These are phyloP conservation scores for Clistopyga incitator DNA, from an alignment of 2,888 invertebrate species.

Conservation along the genomic window DNA sequence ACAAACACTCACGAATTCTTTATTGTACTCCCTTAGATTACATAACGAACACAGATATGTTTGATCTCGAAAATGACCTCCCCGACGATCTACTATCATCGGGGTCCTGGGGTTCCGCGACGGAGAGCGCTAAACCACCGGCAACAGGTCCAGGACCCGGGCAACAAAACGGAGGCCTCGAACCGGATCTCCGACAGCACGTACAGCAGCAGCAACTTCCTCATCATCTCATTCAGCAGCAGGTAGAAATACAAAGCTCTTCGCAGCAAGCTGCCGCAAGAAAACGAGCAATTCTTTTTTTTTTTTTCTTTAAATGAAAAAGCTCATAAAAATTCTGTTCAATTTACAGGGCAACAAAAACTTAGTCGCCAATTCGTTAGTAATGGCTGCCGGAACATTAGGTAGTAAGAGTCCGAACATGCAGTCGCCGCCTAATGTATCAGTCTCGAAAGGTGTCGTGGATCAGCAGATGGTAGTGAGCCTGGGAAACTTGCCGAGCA, in stretches of 20 bases:
- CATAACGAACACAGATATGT: slow-evolving; percentile 93
- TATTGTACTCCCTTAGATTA: slow-evolving; percentile 87
- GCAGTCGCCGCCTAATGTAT: slow-evolving; percentile 94
- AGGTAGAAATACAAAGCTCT: slow-evolving; percentile 70
- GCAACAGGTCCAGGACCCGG: slow-evolving; percentile 94
- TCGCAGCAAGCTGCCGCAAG: background rate
- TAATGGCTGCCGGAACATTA: slow-evolving; percentile 90
- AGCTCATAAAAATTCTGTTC: slow-evolving; percentile 76
- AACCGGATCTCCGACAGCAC: slow-evolving; percentile 85
- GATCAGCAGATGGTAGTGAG: slow-evolving; percentile 87
- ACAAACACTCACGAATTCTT: slow-evolving; percentile 47
- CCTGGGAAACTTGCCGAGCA: slow-evolving; percentile 85
- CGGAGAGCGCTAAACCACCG: slow-evolving; percentile 90
- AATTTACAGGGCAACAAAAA: slow-evolving; percentile 89
- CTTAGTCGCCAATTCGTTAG: slow-evolving; percentile 89
- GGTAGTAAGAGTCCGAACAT: slow-evolving; percentile 93
- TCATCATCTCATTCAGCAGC: slow-evolving; percentile 81
- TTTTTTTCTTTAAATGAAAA: background rate
- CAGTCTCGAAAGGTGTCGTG: slow-evolving; percentile 88
- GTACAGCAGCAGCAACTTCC: slow-evolving; percentile 85
- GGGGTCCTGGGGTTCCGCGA: slow-evolving; percentile 89
- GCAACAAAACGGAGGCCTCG: slow-evolving; percentile 90
- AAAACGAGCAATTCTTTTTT: too few relatives aligned
- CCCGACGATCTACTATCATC: slow-evolving; percentile 95
- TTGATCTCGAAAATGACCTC: slow-evolving; percentile 95